Conservation (phyloP, 2,113 vertebrate species). For the Oreochromis tanganicae region DNA sequence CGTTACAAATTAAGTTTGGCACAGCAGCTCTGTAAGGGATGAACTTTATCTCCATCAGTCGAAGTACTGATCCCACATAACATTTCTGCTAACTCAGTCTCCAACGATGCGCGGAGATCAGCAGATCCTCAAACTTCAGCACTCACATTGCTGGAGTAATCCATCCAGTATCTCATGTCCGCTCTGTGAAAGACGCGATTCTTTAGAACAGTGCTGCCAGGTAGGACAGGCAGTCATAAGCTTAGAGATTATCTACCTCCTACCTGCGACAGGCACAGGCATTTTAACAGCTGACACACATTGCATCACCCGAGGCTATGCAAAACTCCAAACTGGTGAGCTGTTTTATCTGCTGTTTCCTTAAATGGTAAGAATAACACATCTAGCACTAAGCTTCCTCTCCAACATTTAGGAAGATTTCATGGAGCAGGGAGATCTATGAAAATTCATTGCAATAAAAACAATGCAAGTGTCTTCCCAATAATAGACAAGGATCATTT, state of each 20-base stretch:
- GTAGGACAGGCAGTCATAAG: background rate
- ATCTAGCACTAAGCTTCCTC: background rate
- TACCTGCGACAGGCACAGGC: background rate
- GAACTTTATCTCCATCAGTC: background rate
- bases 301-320: conserved; percentile 22
- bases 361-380: background rate
- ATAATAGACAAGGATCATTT: background rate
- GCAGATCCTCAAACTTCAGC: conserved; percentile 11
- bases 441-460: background rate
- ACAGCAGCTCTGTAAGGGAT: conserved; percentile 20
- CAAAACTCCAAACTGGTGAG: conserved; percentile 23
- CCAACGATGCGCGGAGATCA: background rate
- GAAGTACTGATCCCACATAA: background rate
- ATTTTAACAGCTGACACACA: background rate
- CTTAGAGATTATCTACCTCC: background rate
- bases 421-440: background rate
- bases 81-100: background rate
- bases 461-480: background rate
- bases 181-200: conserved; percentile 18
- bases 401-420: background rate
- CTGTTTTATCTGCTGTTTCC: background rate
- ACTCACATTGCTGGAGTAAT: background rate
- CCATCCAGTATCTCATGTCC: background rate
- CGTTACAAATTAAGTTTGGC: conserved; percentile 1
- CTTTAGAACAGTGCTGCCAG: conserved; percentile 9